phyloP scores from a whole-genome alignment of 2,113 vertebrate species.

The Notarius quadriscutis region DNA sequence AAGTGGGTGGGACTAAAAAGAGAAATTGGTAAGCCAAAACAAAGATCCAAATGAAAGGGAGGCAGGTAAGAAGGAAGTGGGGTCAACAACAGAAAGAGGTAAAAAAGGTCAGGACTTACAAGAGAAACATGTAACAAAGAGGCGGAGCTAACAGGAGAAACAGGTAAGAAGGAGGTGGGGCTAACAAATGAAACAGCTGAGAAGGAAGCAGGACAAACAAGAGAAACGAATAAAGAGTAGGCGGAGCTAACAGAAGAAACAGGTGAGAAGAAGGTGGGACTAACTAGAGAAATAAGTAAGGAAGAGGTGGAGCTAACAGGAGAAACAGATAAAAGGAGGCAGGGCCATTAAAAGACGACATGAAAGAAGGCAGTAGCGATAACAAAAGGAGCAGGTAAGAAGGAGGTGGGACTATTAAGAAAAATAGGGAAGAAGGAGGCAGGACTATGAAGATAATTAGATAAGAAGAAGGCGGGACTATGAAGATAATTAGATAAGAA shows the following conservation, averaged over 20 bases:
- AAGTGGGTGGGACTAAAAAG: background rate
- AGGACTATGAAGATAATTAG: background rate
- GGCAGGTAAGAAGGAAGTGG: background rate
- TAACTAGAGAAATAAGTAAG: background rate
- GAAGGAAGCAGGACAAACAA: background rate
- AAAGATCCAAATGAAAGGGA: background rate
- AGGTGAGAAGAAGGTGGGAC: background rate
- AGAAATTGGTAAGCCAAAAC: background rate
- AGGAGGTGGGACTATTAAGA: background rate
- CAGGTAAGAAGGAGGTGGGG: background rate
- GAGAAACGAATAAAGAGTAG: background rate
- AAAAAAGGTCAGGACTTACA: background rate
- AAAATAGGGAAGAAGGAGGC: background rate
- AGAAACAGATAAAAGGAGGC: background rate
- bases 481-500: background rate
- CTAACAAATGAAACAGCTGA: background rate
- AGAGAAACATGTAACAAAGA: background rate
- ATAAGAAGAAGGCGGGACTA: background rate
- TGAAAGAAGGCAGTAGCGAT: background rate
- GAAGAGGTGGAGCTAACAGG: conserved; percentile 5
- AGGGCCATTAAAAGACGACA: background rate
- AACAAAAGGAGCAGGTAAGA: background rate
- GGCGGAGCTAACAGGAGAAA: background rate
- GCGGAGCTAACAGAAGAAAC: background rate
- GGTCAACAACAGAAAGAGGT: background rate